phyloP scores from a whole-genome alignment of 2,888 invertebrate genomes.

The Plagodis dolabraria region DNA sequence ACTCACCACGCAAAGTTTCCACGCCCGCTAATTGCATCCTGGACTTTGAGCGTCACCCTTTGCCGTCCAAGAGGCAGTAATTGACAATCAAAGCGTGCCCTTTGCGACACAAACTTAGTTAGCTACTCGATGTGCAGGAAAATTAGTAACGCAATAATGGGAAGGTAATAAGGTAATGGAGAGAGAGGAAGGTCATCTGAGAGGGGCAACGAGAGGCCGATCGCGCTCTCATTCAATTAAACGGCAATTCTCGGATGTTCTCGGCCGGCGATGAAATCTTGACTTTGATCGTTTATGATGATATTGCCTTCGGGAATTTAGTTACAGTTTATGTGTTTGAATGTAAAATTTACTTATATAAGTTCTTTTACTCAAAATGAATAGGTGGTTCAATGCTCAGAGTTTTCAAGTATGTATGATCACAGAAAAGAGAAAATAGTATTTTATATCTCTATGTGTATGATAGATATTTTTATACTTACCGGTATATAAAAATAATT shows the following conservation, averaged over 20 bases:
- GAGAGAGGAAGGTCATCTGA: slow-evolving; percentile 67
- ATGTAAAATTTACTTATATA: too few relatives aligned
- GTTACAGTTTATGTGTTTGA: too few relatives aligned
- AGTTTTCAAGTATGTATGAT: too few relatives aligned
- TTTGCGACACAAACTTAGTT: slow-evolving; percentile 78
- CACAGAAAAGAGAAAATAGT: too few relatives aligned
- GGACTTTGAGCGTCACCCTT: slow-evolving; percentile 68
- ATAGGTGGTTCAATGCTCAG: too few relatives aligned
- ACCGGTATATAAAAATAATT: too few relatives aligned
- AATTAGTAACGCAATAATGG: slow-evolving; percentile 82
- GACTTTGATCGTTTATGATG: slow-evolving; percentile 45
- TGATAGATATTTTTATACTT: too few relatives aligned
- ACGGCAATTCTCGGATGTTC: slow-evolving; percentile 58
- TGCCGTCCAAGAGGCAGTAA: slow-evolving; percentile 72
- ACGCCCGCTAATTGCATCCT: slow-evolving; percentile 74
- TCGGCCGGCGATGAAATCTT: slow-evolving; percentile 51
- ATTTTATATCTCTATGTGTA: too few relatives aligned
- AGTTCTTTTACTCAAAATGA: too few relatives aligned
- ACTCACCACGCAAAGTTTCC: slow-evolving; percentile 56
- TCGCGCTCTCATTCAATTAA: slow-evolving; percentile 71
- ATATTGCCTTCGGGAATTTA: slow-evolving; percentile 59
- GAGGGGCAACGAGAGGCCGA: slow-evolving; percentile 48
- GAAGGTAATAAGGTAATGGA: slow-evolving; percentile 80
- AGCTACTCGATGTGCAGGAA: slow-evolving; percentile 76
- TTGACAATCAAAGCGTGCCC: slow-evolving; percentile 81